Conservation (phyloP, 2,888 invertebrate genomes). For the Conus canariensis region DNA sequence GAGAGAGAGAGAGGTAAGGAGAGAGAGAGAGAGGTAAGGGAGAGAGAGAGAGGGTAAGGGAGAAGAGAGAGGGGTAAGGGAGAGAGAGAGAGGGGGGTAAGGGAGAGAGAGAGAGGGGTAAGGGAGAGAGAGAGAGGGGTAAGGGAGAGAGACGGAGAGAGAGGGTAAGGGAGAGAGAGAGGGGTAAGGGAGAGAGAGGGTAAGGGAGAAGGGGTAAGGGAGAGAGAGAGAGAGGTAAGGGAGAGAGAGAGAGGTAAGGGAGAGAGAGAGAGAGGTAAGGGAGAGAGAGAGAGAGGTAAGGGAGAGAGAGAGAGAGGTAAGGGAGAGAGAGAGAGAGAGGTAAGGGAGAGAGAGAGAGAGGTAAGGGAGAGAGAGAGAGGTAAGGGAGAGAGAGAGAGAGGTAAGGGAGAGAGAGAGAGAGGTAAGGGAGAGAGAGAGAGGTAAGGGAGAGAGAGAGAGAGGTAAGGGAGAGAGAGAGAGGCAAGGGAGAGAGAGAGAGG, state of each 20-base stretch:
- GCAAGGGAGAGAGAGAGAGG: no score
- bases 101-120: background rate
- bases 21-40: background rate
- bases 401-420: background rate
- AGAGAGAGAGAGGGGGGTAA: background rate
- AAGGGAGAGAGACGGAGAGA: background rate
- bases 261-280: background rate
- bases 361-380: background rate
- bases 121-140: background rate
- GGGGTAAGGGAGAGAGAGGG: no score
- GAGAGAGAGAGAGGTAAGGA: background rate
- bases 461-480: no score
- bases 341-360: background rate
- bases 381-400: background rate
- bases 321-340: background rate
- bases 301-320: background rate
- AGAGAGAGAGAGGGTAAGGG: background rate
- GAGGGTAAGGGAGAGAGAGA: no score
- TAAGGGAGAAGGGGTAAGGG: no score
- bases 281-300: background rate
- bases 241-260: no score
- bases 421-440: no score
- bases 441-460: no score
- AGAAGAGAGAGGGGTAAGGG: background rate
- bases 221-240: no score